Percentiles rank a stretch among this genome's conserved stretches.
Evolutionary conservation across 2,888 invertebrate species (phyloP).

Genomic region (Bellardia pandia): DNA sequence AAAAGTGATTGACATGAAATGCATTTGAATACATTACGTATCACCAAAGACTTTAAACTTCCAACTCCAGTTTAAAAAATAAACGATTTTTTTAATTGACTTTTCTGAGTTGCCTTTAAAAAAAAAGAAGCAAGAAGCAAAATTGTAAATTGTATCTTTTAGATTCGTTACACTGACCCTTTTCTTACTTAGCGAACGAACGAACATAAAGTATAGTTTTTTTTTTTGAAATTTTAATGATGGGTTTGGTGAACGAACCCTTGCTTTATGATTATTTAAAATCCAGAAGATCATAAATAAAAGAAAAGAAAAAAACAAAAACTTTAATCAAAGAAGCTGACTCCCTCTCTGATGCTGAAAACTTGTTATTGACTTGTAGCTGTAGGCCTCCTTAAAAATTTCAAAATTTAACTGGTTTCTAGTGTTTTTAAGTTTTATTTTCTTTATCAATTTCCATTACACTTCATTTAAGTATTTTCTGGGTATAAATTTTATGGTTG

Average conservation of each 20-base stretch:
- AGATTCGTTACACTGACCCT: slow-evolving; percentile 62
- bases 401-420: background rate
- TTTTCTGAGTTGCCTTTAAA: slow-evolving; percentile 36
- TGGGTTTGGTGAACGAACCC: slow-evolving; percentile 2
- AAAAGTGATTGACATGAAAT: slow-evolving; percentile 56
- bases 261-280: background rate
- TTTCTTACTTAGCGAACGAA: slow-evolving; percentile 31
- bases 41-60: slow-evolving; percentile 15
- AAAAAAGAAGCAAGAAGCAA: slow-evolving; percentile 15
- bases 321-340: background rate
- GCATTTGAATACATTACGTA: slow-evolving; percentile 36
- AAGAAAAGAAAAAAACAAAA: background rate
- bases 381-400: background rate
- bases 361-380: slow-evolving; percentile 34
- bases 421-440: background rate
- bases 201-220: slow-evolving; percentile 33
- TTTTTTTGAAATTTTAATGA: slow-evolving; percentile 47
- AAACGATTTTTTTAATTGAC: slow-evolving; percentile 53
- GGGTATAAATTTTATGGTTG: background rate
- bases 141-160: slow-evolving; percentile 44
- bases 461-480: slow-evolving; percentile 24
- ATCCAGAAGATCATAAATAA: background rate
- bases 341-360: background rate
- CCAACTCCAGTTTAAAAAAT: background rate
- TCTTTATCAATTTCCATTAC: background rate